phyloP scores from a whole-genome alignment of 2,888 invertebrate species.

The Ferdinandea cuprea region DNA sequence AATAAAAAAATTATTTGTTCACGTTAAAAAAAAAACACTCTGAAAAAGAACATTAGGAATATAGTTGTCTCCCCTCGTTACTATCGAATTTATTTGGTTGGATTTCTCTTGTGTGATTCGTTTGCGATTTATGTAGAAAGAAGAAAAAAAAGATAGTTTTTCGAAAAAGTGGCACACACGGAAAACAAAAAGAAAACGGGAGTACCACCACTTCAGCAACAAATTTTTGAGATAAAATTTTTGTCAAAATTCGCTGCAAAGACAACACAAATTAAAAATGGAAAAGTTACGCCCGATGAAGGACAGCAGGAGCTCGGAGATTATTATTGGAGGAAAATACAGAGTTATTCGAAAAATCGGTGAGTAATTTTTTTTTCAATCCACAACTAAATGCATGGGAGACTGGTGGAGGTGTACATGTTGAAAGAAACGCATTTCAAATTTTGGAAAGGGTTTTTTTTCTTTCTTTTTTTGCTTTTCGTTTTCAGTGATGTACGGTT shows the following conservation, averaged over 20 bases:
- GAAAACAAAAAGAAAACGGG: slow-evolving; percentile 73
- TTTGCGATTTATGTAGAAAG: slow-evolving; percentile 61
- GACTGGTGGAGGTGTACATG: slow-evolving; percentile 22
- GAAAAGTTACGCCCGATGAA: slow-evolving; percentile 81
- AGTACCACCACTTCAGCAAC: slow-evolving; percentile 43
- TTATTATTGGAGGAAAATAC: slow-evolving; percentile 96
- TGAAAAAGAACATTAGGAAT: slow-evolving; percentile 51
- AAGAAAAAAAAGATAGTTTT: slow-evolving; percentile 44
- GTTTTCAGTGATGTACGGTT: slow-evolving; percentile 2
- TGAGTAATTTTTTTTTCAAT: slow-evolving; percentile 75
- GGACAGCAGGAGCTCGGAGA: slow-evolving; percentile 84
- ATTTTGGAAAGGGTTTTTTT: slow-evolving; percentile 4
- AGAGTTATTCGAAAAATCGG: slow-evolving; percentile 98
- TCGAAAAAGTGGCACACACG: slow-evolving; percentile 69
- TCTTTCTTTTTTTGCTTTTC: not conserved
- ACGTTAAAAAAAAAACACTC: slow-evolving; percentile 29
- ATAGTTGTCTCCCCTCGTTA: slow-evolving; percentile 49
- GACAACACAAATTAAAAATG: slow-evolving; percentile 76
- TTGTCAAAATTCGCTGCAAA: slow-evolving; percentile 67
- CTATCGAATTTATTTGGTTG: slow-evolving; percentile 55
- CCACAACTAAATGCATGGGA: not conserved
- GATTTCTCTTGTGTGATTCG: slow-evolving; percentile 61
- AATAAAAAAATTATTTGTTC: slow-evolving; percentile 14
- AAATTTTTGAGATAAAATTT: slow-evolving; percentile 51
- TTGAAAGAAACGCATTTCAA: slow-evolving; percentile 6